phyloP scores from a whole-genome alignment of 2,797 vertebrate species.

The Xyrichtys novacula region DNA sequence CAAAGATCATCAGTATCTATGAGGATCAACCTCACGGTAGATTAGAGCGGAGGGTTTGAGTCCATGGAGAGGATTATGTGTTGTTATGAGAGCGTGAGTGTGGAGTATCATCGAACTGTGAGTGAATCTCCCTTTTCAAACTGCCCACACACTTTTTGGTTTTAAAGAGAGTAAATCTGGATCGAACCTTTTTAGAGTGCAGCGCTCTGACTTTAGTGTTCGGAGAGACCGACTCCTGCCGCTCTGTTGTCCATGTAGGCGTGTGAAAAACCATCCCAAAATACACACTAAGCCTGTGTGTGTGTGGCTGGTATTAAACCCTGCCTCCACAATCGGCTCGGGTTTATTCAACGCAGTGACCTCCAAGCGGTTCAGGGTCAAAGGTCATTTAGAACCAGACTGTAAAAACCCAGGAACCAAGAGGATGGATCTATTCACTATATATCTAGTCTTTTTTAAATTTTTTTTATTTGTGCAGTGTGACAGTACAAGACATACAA shows the following conservation, averaged over 20 bases:
- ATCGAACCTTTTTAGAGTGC: conserved; percentile 27
- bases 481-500: too few species aligned
- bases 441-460: too few species aligned
- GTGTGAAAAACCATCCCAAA: conserved; percentile 43
- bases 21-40: conserved; percentile 40
- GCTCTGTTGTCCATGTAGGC: conserved; percentile 47
- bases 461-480: too few species aligned
- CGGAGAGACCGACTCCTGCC: conserved; percentile 35
- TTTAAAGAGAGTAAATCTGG: conserved; percentile 14
- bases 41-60: conserved; percentile 35
- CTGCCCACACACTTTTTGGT: conserved; percentile 42
- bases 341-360: conserved; percentile 33
- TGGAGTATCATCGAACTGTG: conserved; percentile 62
- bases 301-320: conserved; percentile 17
- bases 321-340: neutral
- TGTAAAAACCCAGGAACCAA: too few species aligned
- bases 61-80: conserved; percentile 61
- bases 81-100: conserved; percentile 50
- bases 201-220: conserved; percentile 22
- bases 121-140: conserved; percentile 58
- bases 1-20: conserved; percentile 1
- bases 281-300: conserved; percentile 29
- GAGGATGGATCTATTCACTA: too few species aligned
- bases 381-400: too few species aligned
- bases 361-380: too few species aligned